Percentiles rank a stretch among this genome's conserved stretches.
These are phyloP conservation scores for Aporophyla nigra DNA, from an alignment of 2,888 invertebrate species.

Conservation along the genomic window DNA sequence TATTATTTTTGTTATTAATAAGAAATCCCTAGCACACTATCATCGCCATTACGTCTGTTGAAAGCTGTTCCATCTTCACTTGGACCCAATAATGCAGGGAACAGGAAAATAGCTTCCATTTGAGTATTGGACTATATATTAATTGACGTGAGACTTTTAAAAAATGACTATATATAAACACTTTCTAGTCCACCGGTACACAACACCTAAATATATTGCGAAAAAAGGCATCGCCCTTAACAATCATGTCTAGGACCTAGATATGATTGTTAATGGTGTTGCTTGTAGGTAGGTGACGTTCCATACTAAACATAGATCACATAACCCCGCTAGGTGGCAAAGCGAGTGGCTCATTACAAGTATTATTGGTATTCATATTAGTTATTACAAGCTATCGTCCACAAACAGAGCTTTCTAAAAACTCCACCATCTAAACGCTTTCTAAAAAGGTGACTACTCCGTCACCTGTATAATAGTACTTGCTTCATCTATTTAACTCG, in stretches of 20 bases:
- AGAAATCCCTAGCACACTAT: not conserved
- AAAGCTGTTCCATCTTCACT: not conserved
- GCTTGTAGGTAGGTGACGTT: not conserved
- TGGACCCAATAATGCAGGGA: no score
- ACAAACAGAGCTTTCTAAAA: no score
- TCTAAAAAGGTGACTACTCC: not conserved
- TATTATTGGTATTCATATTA: slow-evolving; percentile 33
- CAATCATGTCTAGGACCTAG: not conserved
- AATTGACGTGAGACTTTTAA: not conserved
- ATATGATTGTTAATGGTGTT: no score
- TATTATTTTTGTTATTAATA: not conserved
- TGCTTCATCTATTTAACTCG: slow-evolving; percentile 1
- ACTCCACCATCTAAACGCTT: not conserved
- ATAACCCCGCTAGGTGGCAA: slow-evolving; percentile 9
- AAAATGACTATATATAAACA: not conserved
- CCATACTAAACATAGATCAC: not conserved
- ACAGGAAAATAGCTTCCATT: no score
- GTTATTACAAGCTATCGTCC: no score
- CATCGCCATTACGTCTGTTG: not conserved
- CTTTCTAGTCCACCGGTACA: not conserved
- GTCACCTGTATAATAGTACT: not conserved
- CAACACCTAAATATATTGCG: not conserved
- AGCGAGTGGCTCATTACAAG: slow-evolving; percentile 39
- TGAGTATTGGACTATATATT: no score
- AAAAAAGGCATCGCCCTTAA: not conserved